Conservation (phyloP, 2,888 invertebrate species). For the Erannis defoliaria region DNA sequence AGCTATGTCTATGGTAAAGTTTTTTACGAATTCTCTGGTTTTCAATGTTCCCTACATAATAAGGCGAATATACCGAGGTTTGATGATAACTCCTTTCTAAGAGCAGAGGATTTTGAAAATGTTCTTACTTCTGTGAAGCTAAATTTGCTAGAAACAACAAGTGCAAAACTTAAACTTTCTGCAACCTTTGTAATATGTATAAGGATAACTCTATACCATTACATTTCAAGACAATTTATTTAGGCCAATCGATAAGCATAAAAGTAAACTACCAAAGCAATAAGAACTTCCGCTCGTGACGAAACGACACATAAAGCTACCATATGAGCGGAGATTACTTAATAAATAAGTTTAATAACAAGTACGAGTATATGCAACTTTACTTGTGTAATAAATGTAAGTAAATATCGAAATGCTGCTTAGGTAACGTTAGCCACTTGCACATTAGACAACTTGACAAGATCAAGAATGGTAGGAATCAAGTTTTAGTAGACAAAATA, state of each 20-base stretch:
- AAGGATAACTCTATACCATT: too few relatives aligned
- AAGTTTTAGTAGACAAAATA: slow-evolving; percentile 9
- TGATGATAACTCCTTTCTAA: too few relatives aligned
- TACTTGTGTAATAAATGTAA: slow-evolving; percentile 41
- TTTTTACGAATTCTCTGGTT: too few relatives aligned
- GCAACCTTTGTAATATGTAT: too few relatives aligned
- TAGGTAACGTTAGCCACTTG: slow-evolving; percentile 26
- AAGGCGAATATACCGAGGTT: too few relatives aligned
- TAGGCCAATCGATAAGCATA: not conserved
- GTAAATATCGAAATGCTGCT: slow-evolving; percentile 28
- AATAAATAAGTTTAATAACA: slow-evolving; percentile 30
- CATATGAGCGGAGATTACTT: slow-evolving; percentile 32
- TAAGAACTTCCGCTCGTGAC: slow-evolving; percentile 17
- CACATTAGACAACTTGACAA: not conserved
- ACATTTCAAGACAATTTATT: not conserved
- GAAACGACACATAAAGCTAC: slow-evolving; percentile 31
- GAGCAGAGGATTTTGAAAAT: too few relatives aligned
- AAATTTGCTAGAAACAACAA: too few relatives aligned
- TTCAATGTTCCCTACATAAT: too few relatives aligned
- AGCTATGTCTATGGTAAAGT: too few relatives aligned
- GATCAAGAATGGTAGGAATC: not conserved
- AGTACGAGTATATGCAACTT: slow-evolving; percentile 35
- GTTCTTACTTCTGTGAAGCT: too few relatives aligned
- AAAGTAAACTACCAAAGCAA: not conserved
- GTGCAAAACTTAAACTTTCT: too few relatives aligned